Conservation (phyloP, 2,888 invertebrate genomes). For the Xestoiulus laeticollis region DNA sequence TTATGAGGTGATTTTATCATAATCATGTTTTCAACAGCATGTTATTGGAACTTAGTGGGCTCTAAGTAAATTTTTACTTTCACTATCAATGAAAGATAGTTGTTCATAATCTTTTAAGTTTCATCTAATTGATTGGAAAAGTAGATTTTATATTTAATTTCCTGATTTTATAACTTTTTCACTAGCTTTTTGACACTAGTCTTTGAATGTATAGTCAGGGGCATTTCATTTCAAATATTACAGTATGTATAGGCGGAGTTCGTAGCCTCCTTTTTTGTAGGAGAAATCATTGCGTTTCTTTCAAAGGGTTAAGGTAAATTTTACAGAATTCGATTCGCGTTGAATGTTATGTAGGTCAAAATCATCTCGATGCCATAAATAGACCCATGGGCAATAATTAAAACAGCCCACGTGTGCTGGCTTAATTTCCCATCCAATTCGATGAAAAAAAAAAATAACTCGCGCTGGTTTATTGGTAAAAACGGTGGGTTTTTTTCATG, state of each 20-base stretch:
- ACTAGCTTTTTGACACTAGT: neutral
- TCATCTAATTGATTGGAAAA: no score
- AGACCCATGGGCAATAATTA: conserved; percentile 39
- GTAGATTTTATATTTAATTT: no score
- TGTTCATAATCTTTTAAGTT: no score
- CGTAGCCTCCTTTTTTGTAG: conserved; percentile 40
- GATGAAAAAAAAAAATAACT: neutral
- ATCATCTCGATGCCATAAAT: conserved; percentile 35
- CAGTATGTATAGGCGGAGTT: neutral
- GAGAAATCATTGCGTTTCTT: neutral
- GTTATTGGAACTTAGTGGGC: neutral
- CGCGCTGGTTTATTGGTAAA: conserved; percentile 3
- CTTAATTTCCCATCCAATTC: conserved; percentile 10
- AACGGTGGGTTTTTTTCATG: conserved; percentile 25
- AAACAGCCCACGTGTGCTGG: conserved; percentile 2
- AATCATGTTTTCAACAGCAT: neutral
- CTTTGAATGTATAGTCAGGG: neutral
- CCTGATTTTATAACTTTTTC: no score
- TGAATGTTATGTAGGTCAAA: conserved; percentile 40
- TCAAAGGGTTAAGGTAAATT: conserved; percentile 35
- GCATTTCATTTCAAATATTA: neutral
- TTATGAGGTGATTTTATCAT: neutral
- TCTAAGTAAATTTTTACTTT: neutral
- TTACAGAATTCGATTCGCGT: conserved; percentile 40
- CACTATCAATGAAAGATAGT: no score